Evolutionary conservation across 2,113 vertebrate species (phyloP).

Genomic region (Ellobius talpinus): DNA sequence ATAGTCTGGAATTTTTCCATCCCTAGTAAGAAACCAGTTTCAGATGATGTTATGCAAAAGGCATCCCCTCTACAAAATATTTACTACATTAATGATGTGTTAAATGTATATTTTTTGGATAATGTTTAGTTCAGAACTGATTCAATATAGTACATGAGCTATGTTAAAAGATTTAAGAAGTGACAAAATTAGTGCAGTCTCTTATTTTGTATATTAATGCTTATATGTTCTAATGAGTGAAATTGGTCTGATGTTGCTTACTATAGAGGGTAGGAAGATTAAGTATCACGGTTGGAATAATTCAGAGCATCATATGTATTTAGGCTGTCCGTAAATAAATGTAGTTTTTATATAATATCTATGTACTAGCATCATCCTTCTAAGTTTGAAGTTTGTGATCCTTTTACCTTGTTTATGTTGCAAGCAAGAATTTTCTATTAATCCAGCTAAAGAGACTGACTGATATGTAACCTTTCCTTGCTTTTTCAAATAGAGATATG

Average conservation of each 20-base stretch:
- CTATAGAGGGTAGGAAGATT: not conserved
- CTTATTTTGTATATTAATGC: slow-evolving; percentile 8
- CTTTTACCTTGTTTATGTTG: slow-evolving; percentile 23
- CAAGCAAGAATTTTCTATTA: slow-evolving; percentile 24
- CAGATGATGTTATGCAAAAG: not conserved
- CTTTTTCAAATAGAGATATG: slow-evolving; percentile 69
- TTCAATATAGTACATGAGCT: not conserved
- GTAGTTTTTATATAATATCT: not conserved
- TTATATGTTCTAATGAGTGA: not conserved
- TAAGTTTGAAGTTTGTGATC: not conserved
- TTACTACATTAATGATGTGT: not conserved
- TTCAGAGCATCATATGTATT: not conserved
- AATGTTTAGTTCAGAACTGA: slow-evolving; percentile 5
- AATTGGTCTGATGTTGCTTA: not conserved
- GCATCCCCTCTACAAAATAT: not conserved
- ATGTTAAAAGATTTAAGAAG: slow-evolving; percentile 17
- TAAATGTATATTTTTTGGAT: not conserved
- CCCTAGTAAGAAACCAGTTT: not conserved
- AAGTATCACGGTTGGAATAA: not conserved
- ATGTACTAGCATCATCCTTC: not conserved
- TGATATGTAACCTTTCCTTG: slow-evolving; percentile 58
- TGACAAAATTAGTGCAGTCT: not conserved
- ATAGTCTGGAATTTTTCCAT: slow-evolving; percentile 53
- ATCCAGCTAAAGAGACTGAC: slow-evolving; percentile 48
- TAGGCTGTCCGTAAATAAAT: not conserved